phyloP scores from a whole-genome alignment of 2,888 invertebrate genomes.

The Chaetoderma sp. region DNA sequence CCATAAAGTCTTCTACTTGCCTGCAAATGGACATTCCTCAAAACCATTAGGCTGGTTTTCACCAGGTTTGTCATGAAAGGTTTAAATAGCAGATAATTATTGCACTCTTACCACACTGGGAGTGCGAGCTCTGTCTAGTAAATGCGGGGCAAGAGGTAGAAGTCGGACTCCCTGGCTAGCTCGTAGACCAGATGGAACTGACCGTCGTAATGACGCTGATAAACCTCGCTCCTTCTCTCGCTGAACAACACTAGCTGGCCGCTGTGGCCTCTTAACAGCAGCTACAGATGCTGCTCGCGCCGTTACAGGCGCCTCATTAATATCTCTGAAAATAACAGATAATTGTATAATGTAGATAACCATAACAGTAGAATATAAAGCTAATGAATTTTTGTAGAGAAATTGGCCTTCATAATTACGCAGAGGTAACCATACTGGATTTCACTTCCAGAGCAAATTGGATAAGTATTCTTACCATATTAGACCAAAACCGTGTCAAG shows the following conservation, averaged over 20 bases:
- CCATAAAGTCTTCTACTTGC: no score
- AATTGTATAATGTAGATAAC: neutral
- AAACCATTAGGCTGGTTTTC: no score
- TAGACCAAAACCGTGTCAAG: no score
- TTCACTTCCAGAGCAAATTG: no score
- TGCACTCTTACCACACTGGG: conserved; percentile 54
- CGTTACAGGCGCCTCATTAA: neutral
- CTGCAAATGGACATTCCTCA: no score
- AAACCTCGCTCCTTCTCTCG: neutral
- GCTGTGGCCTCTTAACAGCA: neutral
- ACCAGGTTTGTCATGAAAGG: no score
- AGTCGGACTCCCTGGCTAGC: conserved; percentile 8
- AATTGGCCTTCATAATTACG: no score
- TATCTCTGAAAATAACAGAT: no score
- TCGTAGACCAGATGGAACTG: neutral
- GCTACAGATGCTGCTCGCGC: neutral
- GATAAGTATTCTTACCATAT: no score
- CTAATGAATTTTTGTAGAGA: no score
- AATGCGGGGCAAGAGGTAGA: conserved; percentile 1
- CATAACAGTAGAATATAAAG: neutral
- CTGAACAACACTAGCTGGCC: conserved; percentile 5
- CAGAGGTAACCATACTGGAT: no score
- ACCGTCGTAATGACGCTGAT: neutral
- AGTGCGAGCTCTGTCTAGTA: conserved; percentile 24
- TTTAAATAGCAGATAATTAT: no score